Conservation (phyloP, 2,113 vertebrate species). For the Scytalopus superciliaris region DNA sequence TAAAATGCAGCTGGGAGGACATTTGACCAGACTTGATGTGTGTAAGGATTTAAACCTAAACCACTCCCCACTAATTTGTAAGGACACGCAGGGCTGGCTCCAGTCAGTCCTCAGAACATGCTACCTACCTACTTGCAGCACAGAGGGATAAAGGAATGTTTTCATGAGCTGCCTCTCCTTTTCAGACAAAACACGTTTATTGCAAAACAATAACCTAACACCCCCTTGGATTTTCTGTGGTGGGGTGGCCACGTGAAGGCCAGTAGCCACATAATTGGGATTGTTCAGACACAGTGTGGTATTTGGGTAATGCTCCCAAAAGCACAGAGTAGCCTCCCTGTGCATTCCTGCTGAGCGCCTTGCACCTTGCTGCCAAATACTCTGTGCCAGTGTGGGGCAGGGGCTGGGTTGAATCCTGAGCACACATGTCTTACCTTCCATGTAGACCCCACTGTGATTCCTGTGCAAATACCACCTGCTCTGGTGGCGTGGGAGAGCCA, state of each 20-base stretch:
- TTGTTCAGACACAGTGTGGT: neutral
- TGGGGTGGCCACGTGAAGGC: neutral
- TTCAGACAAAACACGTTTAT: neutral
- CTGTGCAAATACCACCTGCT: neutral
- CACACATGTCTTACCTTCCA: fast-evolving
- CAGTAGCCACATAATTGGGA: neutral
- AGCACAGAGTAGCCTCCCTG: neutral
- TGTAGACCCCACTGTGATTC: fast-evolving
- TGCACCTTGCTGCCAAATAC: neutral
- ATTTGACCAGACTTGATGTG: fast-evolving
- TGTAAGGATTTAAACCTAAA: neutral
- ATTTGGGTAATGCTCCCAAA: neutral
- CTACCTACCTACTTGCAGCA: neutral
- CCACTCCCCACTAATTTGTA: neutral
- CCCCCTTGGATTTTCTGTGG: neutral
- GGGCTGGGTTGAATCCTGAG: neutral
- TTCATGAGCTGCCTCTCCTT: neutral
- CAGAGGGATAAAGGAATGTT: neutral
- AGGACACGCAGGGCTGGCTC: neutral
- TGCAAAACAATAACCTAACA: neutral
- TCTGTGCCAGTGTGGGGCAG: fast-evolving
- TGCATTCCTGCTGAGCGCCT: fast-evolving
- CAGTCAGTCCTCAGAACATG: neutral
- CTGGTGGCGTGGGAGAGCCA: fast-evolving
- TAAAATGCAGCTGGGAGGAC: neutral